A percentile compares a stretch with the other conserved stretches of the same genome.
phyloP scores from a whole-genome alignment of 2,888 invertebrate species.

The Agrotis segetum region DNA sequence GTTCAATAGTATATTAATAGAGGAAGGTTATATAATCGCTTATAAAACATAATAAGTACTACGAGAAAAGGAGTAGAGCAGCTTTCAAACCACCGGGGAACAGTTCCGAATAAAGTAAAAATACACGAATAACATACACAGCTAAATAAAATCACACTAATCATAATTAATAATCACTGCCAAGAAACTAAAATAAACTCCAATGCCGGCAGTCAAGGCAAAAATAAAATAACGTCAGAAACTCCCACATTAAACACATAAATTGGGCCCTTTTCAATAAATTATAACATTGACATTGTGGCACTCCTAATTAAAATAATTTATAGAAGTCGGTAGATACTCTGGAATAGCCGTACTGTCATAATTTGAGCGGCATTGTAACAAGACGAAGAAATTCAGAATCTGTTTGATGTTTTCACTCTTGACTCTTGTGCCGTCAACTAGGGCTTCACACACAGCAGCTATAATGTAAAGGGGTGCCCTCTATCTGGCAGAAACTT shows the following conservation, averaged over 20 bases:
- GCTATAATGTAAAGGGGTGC: too few relatives aligned
- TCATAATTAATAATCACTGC: neutral
- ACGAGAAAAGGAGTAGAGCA: too few relatives aligned
- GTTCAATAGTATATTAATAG: too few relatives aligned
- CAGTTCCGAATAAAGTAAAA: too few relatives aligned
- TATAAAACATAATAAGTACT: too few relatives aligned
- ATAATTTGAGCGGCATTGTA: neutral
- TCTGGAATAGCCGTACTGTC: neutral
- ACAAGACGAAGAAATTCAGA: too few relatives aligned
- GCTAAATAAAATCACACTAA: constrained; percentile 4
- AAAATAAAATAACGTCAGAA: neutral
- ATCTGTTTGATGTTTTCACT: too few relatives aligned
- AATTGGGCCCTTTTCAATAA: neutral
- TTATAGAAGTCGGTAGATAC: neutral
- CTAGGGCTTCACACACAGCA: too few relatives aligned
- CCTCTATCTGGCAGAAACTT: too few relatives aligned
- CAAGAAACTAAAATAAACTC: constrained; percentile 10
- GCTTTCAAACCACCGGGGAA: too few relatives aligned
- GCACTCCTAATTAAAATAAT: neutral
- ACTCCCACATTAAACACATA: neutral
- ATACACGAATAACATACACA: neutral
- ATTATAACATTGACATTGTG: neutral
- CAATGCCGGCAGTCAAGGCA: neutral
- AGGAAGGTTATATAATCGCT: too few relatives aligned
- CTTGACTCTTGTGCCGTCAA: too few relatives aligned